These are phyloP conservation scores for Heteronetta atricapilla DNA, from an alignment of 2,113 vertebrate species.

Conservation along the genomic window DNA sequence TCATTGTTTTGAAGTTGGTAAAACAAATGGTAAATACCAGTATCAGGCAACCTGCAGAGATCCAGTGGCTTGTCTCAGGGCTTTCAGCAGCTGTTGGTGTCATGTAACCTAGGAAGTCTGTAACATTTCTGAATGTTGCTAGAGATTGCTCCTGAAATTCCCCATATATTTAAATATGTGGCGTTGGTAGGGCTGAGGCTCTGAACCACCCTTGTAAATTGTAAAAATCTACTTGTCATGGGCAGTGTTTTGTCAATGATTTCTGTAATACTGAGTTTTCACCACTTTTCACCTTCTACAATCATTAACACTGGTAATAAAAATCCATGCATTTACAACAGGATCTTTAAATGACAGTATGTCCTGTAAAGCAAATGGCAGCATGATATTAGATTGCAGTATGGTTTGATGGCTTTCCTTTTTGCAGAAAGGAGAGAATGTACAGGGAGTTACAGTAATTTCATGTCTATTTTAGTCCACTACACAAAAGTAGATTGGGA, in stretches of 20 bases:
- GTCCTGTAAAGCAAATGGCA: neutral
- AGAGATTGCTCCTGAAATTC: neutral
- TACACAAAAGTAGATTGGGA: neutral
- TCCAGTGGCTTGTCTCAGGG: neutral
- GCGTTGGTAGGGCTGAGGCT: neutral
- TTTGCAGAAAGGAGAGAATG: neutral
- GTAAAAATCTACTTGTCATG: neutral
- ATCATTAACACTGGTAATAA: neutral
- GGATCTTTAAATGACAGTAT: neutral
- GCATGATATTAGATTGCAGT: neutral
- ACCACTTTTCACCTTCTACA: neutral
- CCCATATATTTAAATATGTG: neutral
- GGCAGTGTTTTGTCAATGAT: neutral
- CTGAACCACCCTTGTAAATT: neutral
- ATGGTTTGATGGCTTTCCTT: neutral
- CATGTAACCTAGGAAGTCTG: neutral
- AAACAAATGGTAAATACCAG: neutral
- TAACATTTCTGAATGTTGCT: neutral
- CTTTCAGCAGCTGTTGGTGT: neutral
- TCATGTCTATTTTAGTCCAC: neutral
- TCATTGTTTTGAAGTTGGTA: neutral
- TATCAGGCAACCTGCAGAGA: neutral
- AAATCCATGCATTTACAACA: neutral
- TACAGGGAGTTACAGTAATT: neutral
- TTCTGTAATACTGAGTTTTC: neutral